These are phyloP conservation scores for Lichenostomus cassidix DNA, from an alignment of 2,113 vertebrate genomes.

Conservation along the genomic window DNA sequence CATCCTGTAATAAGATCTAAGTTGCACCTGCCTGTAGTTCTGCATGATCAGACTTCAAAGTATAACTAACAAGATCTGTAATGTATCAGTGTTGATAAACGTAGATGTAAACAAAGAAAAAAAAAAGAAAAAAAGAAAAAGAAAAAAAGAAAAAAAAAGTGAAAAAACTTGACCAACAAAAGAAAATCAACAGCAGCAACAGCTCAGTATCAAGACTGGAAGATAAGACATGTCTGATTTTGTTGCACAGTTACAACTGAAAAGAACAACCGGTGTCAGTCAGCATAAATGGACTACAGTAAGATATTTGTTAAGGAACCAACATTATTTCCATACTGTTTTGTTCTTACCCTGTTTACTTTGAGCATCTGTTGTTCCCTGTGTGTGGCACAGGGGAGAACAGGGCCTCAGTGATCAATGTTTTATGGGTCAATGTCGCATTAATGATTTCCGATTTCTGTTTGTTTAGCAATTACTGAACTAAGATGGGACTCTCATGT, in stretches of 20 bases:
- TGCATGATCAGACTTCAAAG: constrained; percentile 84
- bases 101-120: constrained; percentile 28
- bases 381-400: background rate
- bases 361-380: constrained; percentile 6
- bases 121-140: background rate
- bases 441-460: constrained; percentile 61
- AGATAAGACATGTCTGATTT: constrained; percentile 25
- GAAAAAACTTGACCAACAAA: constrained; percentile 1
- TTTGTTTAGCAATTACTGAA: constrained; percentile 62
- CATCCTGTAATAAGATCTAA: constrained; percentile 73
- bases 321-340: constrained; percentile 3
- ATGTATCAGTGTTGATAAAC: constrained; percentile 66
- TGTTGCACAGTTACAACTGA: constrained; percentile 20
- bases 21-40: constrained; percentile 85
- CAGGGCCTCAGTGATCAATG: constrained; percentile 1
- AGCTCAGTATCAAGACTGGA: constrained; percentile 31
- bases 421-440: constrained; percentile 29
- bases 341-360: constrained; percentile 15
- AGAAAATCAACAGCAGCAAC: constrained; percentile 22
- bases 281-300: constrained; percentile 23
- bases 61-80: constrained; percentile 60
- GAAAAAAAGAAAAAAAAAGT: background rate
- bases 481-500: constrained; percentile 28
- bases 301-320: constrained; percentile 41
- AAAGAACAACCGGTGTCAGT: constrained; percentile 6